phyloP scores from a whole-genome alignment of 2,113 vertebrate species.

The Geothlypis trichas region DNA sequence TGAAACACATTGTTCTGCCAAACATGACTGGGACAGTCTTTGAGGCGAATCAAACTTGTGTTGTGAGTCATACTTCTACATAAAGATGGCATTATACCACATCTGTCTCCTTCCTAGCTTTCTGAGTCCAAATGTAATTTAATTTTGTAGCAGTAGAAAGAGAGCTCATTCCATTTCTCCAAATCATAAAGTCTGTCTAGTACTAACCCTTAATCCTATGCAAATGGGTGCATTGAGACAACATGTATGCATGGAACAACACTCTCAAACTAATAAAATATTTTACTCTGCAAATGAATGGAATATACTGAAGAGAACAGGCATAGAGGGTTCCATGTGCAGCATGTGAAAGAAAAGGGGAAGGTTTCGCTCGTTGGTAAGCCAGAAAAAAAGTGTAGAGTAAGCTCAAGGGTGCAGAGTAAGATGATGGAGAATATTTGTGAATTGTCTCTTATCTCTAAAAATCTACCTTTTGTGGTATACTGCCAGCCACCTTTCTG shows the following conservation, averaged over 20 bases:
- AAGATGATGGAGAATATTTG: neutral
- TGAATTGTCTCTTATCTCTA: neutral
- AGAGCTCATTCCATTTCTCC: neutral
- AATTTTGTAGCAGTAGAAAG: neutral
- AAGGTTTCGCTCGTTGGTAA: neutral
- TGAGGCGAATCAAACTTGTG: neutral
- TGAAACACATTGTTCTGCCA: neutral
- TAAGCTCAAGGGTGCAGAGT: neutral
- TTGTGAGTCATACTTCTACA: neutral
- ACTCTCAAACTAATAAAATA: neutral
- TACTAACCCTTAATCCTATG: neutral
- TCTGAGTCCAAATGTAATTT: neutral
- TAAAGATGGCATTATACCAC: neutral
- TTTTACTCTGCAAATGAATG: neutral
- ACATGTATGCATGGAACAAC: neutral
- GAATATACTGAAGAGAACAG: neutral
- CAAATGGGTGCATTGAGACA: neutral
- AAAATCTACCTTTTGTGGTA: neutral
- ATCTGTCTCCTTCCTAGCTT: neutral
- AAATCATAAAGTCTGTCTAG: neutral
- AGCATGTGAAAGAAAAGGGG: neutral
- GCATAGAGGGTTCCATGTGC: neutral
- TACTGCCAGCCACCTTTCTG: neutral
- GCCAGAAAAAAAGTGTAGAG: neutral
- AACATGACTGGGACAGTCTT: neutral